Evolutionary conservation across 2,797 vertebrate genomes (phyloP).

Genomic region (Sebastes hubbsi): DNA sequence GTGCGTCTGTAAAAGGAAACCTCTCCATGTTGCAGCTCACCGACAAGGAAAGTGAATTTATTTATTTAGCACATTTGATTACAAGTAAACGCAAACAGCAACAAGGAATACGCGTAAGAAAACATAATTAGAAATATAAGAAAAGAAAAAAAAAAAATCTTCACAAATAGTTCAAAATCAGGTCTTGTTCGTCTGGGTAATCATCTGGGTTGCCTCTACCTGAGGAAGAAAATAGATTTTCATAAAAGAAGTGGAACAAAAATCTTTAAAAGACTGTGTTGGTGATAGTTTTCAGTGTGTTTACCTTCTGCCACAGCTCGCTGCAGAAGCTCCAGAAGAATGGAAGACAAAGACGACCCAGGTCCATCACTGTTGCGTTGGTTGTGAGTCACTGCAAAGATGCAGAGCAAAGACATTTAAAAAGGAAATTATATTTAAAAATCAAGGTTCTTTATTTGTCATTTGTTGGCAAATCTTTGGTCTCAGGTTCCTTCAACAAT

Average conservation of each 20-base stretch:
- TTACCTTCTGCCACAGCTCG: slow-evolving; percentile 42
- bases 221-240: slow-evolving; percentile 13
- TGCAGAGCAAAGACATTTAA: neutral
- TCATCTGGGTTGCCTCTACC: slow-evolving; percentile 12
- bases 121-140: neutral
- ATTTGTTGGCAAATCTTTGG: too few relatives aligned
- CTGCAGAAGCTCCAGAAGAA: slow-evolving; percentile 48
- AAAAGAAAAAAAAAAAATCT: neutral
- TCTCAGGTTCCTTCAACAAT: too few relatives aligned
- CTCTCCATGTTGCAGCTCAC: neutral
- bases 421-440: neutral
- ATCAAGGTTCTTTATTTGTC: too few relatives aligned
- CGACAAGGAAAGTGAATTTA: neutral
- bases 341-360: neutral
- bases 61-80: slow-evolving; percentile 15
- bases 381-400: slow-evolving; percentile 43
- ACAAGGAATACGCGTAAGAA: neutral
- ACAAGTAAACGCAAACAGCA: neutral
- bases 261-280: neutral
- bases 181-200: neutral
- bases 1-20: neutral
- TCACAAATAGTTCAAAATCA: slow-evolving; percentile 25
- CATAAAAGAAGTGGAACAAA: neutral
- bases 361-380: slow-evolving; percentile 14
- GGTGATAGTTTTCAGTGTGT: neutral